Percentiles rank a stretch among this genome's conserved stretches.
These are phyloP conservation scores for Epinephelus fuscoguttatus DNA, from an alignment of 2,113 vertebrate species.

Conservation along the genomic window DNA sequence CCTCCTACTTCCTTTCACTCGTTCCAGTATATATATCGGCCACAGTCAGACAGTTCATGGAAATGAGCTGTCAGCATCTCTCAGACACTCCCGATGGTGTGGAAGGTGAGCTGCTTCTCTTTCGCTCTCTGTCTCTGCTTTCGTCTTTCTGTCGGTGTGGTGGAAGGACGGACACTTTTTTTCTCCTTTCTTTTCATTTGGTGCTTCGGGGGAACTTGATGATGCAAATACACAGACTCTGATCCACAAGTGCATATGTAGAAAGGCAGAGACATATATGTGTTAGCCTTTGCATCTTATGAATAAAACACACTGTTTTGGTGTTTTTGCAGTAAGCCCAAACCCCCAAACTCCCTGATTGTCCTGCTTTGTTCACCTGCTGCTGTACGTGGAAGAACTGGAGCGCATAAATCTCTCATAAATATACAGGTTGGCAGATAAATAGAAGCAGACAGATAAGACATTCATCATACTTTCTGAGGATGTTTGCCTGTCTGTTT, in stretches of 20 bases:
- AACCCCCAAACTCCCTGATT: not conserved
- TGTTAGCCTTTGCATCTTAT: not conserved
- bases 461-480: constrained; percentile 46
- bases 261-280: not conserved
- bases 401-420: constrained; percentile 23
- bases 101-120: constrained; percentile 27
- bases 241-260: not conserved
- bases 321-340: not conserved
- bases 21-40: constrained; percentile 23
- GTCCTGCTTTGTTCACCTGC: constrained; percentile 16
- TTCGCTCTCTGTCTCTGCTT: constrained; percentile 5
- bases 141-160: not conserved
- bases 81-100: constrained; percentile 34
- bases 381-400: not conserved
- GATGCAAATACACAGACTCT: constrained; percentile 1
- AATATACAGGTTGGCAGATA: constrained; percentile 29
- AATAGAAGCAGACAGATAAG: constrained; percentile 26
- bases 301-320: constrained; percentile 6
- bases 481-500: constrained; percentile 25
- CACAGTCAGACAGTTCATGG: constrained; percentile 51
- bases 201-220: not conserved
- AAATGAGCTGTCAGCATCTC: constrained; percentile 59
- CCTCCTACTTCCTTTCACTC: constrained; percentile 36
- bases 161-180: not conserved
- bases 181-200: not conserved